A percentile compares a stretch with the other conserved stretches of the same genome.
phyloP scores from a whole-genome alignment of 2,113 vertebrate genomes.

The Pristiophorus japonicus region DNA sequence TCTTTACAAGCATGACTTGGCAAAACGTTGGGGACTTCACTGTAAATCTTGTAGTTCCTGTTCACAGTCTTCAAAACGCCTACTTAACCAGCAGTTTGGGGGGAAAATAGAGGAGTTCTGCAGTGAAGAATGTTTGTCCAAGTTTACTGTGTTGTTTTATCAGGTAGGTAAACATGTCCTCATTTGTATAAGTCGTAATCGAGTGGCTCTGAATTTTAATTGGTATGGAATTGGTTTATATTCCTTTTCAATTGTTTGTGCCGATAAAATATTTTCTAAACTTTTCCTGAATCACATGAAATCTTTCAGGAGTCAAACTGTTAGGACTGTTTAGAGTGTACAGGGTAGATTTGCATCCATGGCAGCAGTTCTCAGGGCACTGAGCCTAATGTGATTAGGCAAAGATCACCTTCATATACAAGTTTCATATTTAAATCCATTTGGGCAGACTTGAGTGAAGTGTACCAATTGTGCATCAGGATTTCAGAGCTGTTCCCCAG shows the following conservation, averaged over 20 bases:
- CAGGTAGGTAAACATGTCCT: constrained; percentile 61
- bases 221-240: neutral
- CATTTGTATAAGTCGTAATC: neutral
- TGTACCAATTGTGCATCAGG: neutral
- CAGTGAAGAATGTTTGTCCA: constrained; percentile 83
- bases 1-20: constrained; percentile 83
- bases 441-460: neutral
- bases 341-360: neutral
- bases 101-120: constrained; percentile 84
- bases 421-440: neutral
- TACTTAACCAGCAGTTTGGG: constrained; percentile 74
- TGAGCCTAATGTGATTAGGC: neutral
- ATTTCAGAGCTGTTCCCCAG: neutral
- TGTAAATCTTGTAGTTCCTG: constrained; percentile 87
- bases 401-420: neutral
- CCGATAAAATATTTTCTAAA: neutral
- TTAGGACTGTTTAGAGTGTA: neutral
- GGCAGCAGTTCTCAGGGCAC: neutral
- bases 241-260: neutral
- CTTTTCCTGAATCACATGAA: neutral
- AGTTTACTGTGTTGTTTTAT: constrained; percentile 84
- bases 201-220: neutral
- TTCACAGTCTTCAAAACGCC: constrained; percentile 68
- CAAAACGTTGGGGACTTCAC: constrained; percentile 83
- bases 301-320: neutral